Conservation (phyloP, 53 echinoderm and acorn worm genomes). For the Antedon mediterranea region DNA sequence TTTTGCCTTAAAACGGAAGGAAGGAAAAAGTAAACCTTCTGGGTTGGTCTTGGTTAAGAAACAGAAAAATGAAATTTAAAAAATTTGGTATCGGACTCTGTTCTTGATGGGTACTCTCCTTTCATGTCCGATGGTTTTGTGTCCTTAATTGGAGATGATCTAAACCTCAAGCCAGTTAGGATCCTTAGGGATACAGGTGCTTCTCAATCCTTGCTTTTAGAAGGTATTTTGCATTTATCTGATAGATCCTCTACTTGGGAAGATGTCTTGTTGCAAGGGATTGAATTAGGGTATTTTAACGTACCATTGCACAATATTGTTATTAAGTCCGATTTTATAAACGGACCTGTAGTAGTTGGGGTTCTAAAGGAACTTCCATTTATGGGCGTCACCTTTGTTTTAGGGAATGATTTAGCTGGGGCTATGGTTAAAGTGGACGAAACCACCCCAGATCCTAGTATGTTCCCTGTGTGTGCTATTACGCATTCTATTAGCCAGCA, state of each 20-base stretch:
- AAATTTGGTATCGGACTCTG: no score
- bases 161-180: constrained; percentile 34
- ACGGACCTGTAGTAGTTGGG: no score
- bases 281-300: constrained; percentile 17
- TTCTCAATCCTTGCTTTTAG: no score
- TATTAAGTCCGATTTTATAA: no score
- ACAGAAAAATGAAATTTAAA: no score
- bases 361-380: constrained; percentile 27
- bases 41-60: no score
- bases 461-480: constrained; percentile 40
- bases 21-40: no score
- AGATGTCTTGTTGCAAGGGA: constrained; percentile 31
- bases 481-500: constrained; percentile 46
- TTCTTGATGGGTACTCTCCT: constrained; percentile 18
- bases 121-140: no score
- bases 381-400: constrained; percentile 25
- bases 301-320: constrained; percentile 24
- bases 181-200: no score
- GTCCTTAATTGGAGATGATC: no score
- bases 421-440: neutral
- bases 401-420: constrained; percentile 54
- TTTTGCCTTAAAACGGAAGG: no score
- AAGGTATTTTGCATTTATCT: constrained; percentile 19
- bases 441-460: neutral
- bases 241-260: constrained; percentile 6